phyloP scores from a whole-genome alignment of 35 echinoderm and acorn worm species.

The Diadema setosum region DNA sequence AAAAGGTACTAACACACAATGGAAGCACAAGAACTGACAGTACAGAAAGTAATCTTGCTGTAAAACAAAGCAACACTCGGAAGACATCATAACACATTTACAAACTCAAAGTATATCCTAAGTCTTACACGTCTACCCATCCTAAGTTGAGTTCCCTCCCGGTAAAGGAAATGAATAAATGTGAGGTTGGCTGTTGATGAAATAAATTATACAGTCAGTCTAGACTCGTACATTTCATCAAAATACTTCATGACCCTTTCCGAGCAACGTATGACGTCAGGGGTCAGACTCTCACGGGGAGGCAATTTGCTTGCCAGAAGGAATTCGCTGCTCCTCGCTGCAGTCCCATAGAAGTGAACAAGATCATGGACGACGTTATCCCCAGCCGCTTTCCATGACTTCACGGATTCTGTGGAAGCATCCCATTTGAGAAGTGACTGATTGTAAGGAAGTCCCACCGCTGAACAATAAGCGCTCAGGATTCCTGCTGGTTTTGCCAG shows the following conservation, averaged over 20 bases:
- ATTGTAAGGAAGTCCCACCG: slow-evolving; percentile 2
- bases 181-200: too few relatives aligned
- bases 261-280: not conserved
- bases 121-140: too few relatives aligned
- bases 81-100: too few relatives aligned
- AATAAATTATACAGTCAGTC: not conserved
- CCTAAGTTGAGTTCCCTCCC: too few relatives aligned
- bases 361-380: not conserved
- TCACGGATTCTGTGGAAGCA: not conserved
- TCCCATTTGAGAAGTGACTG: slow-evolving; percentile 20
- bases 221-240: not conserved
- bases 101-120: too few relatives aligned
- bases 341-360: not conserved
- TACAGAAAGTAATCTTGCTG: too few relatives aligned
- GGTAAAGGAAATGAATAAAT: too few relatives aligned
- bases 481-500: slow-evolving; percentile 27
- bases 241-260: not conserved
- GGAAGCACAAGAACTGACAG: too few relatives aligned
- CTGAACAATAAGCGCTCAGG: slow-evolving; percentile 17
- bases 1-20: too few relatives aligned
- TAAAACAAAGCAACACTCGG: too few relatives aligned
- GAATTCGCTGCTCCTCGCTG: not conserved
- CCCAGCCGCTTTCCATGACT: slow-evolving; percentile 1
- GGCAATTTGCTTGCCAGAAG: not conserved
- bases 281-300: not conserved